Base-by-base conservation (phyloP, 1,140 invertebrate genomes). In the Drusus annulatus region DNA sequence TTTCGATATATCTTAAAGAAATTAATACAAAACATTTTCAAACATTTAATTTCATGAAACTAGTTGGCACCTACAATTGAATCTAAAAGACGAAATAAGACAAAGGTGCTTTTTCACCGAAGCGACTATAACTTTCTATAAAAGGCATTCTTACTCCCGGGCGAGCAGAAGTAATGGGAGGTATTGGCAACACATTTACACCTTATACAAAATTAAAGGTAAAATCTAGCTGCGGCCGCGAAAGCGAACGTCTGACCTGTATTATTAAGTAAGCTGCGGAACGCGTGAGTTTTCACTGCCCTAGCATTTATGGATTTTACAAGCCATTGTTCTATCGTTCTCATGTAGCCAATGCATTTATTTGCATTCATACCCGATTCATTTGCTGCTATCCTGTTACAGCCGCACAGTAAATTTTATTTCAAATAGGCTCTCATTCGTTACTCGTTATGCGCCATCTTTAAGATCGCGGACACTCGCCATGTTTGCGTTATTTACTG, bases 271-370 rank as follows among this genome's bases (percentile, higher is more conserved):
- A 50, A 69, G 65, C 36, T 28, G 16, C 16, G 4, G 62, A 28
- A 65, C 65, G 65, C 65, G 65, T 50, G 21, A 74, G 69, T 74
- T 74, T 74, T 56, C 51, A 54, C 17, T 56, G 69, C 23, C 52
- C 51, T 23, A 54, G 54, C 75, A 51, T 77, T 77, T 77, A 77
- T 77, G 75, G 75, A 50, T 63, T 77, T 77, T 65, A 77, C 75
- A 77, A 63, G 36, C 36, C 75, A 77, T 77, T 77, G 75, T 77
- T 77, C 75, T 77, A 76, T 77, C 58, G 17, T 63, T 63, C 60
- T 63, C 54, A 23, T 36, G 25, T 17, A 74, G 16, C 21, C 50
- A 74, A 54, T 74, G 51, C 50, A 56, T 31, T 74, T 45, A 36
- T 36, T 36, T 36, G 31, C 31, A 36, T 36, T 73, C 54, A 74